A percentile compares a stretch with the other conserved stretches of the same genome.
Evolutionary conservation across 2,797 vertebrate genomes (phyloP).

Genomic region (Tauraco hartlaubi): DNA sequence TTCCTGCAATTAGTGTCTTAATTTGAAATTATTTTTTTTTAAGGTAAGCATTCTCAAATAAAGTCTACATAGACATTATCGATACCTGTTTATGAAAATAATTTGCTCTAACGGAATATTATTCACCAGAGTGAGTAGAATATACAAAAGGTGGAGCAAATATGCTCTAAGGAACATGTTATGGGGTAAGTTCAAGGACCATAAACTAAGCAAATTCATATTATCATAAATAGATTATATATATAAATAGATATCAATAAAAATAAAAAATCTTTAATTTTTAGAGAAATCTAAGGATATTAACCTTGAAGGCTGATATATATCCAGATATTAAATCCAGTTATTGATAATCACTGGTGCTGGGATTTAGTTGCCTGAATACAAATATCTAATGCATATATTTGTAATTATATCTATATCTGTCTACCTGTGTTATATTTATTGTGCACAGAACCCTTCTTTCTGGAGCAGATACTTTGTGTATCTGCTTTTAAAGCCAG

Average conservation of each 20-base stretch:
- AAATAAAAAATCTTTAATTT: not conserved
- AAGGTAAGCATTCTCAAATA: not conserved
- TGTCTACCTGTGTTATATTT: not conserved
- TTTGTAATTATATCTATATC: not conserved
- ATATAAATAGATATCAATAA: no score
- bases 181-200: not conserved
- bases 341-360: not conserved
- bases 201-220: not conserved
- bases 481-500: not conserved
- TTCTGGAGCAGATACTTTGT: not conserved
- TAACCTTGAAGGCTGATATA: not conserved
- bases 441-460: not conserved
- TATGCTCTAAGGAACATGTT: not conserved
- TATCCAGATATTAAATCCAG: not conserved
- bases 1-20: not conserved
- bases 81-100: not conserved
- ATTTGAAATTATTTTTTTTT: not conserved
- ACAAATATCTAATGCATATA: not conserved
- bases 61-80: not conserved
- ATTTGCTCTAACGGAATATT: not conserved
- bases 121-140: not conserved
- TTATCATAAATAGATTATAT: no score
- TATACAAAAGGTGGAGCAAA: not conserved
- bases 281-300: not conserved
- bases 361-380: not conserved